A percentile compares a stretch with the other conserved stretches of the same genome.
Evolutionary conservation across 2,113 vertebrate species (phyloP).

Genomic region (Laterallus jamaicensis): DNA sequence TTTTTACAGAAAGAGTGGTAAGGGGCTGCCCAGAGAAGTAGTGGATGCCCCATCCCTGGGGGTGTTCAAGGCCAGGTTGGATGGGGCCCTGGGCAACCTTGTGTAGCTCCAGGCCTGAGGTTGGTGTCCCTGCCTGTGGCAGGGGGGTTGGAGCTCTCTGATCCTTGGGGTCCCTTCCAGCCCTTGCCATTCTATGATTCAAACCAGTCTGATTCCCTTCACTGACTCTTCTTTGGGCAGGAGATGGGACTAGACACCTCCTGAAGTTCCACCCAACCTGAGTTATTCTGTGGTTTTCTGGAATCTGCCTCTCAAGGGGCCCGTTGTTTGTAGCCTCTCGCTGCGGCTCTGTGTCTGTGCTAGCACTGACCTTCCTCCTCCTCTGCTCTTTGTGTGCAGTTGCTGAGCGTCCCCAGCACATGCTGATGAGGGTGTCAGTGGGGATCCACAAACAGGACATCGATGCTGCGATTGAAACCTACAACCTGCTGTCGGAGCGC

Average conservation of each 20-base stretch:
- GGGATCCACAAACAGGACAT: slow-evolving; percentile 92
- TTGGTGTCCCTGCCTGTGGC: no score
- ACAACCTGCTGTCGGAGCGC: slow-evolving; percentile 93
- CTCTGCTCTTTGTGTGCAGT: slow-evolving; percentile 68
- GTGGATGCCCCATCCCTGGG: no score
- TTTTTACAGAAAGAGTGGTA: no score
- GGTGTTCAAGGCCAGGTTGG: no score
- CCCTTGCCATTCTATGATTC: no score
- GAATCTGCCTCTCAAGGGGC: not conserved
- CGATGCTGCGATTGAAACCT: slow-evolving; percentile 90
- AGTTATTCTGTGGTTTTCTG: not conserved
- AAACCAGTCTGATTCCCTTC: not conserved
- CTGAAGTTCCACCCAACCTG: not conserved
- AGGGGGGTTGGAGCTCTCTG: no score
- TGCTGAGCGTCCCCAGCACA: slow-evolving; percentile 95
- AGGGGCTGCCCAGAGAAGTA: no score
- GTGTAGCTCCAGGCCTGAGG: no score
- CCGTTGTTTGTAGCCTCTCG: accelerated
- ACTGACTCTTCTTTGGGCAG: not conserved
- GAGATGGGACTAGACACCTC: not conserved
- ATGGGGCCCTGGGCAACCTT: no score
- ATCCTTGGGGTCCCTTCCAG: no score
- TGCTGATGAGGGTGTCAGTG: slow-evolving; percentile 95
- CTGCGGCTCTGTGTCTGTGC: accelerated
- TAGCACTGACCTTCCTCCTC: not conserved